Evolutionary conservation across 2,113 vertebrate genomes (phyloP), one percentile per base, ranked within the genome.

Genomic region (Upupa epops): DNA sequence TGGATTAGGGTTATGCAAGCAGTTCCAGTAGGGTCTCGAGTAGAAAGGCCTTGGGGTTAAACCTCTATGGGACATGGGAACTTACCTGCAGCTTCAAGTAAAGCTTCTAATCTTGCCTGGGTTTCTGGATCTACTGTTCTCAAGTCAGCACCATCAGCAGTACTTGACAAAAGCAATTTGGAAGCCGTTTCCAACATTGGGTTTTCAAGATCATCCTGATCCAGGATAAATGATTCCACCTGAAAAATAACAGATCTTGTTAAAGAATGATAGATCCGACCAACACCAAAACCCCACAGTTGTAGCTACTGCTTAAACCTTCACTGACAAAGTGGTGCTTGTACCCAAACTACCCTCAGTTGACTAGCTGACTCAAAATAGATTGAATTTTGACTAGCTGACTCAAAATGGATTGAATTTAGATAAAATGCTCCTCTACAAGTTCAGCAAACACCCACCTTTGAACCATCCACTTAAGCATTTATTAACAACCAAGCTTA

Each of bases 141-240:
- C 95, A 99, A 97, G 97, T 99, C 99, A 90, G 99, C 98, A 93
- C 99, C 99, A 59, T 99, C 99, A 66, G 99, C 98, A 86, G 98
- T 98, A 93, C 99, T 99, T 40, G 99, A 99, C 87, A 99, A 95
- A 46, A 99, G 99, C 91, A 99, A 94, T 96, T 99, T 99, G 79
- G 99, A 99, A 70, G 99, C 99, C 0, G 99, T 99, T 98, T 99
- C 99, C 97, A 99, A 97, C 97, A 99, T 99, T 16, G 99, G 99
- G 97, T 99, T 99, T 97, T 99, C 99, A 7, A 99, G 97, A 97
- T 99, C 99, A 97, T 99, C 99, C 97, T 99, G 99, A 97, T 99
- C 99, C 93, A 99, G 96, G 97, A 99, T 99, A 89, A 99, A 99
- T 3, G 99, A 99, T 91, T 99, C 99, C 97, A 99, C 99, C 99